Conservation (phyloP, 1,140 invertebrate genomes). For the Bombus terrestris region DNA sequence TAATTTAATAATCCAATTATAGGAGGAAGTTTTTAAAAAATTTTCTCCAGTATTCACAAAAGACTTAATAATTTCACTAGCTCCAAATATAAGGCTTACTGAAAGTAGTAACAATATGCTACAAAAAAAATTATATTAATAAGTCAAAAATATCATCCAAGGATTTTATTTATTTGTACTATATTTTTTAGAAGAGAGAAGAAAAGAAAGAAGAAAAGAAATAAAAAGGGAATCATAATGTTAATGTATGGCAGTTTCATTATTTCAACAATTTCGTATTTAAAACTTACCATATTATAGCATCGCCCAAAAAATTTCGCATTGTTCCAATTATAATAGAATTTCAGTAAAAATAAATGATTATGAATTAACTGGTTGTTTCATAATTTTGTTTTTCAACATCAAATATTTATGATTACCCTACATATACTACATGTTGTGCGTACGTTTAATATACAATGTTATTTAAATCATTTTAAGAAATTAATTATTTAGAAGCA, state of each 20-base stretch:
- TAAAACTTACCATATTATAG: conserved; percentile 79
- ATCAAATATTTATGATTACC: conserved; percentile 6
- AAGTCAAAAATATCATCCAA: neutral
- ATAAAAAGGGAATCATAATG: neutral
- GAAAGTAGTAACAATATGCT: conserved; percentile 83
- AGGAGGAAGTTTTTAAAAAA: conserved; percentile 75
- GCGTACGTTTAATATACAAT: neutral
- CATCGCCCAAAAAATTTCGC: conserved; percentile 79
- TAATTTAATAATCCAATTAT: conserved; percentile 91
- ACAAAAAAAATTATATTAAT: conserved; percentile 62
- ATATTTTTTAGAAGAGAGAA: conserved; percentile 2
- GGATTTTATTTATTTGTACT: neutral
- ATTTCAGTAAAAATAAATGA: conserved; percentile 6
- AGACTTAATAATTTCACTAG: conserved; percentile 83
- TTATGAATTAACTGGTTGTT: conserved; percentile 20
- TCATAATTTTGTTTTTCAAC: conserved; percentile 49
- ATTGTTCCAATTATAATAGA: conserved; percentile 65
- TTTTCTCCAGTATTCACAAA: conserved; percentile 81
- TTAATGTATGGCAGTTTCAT: neutral
- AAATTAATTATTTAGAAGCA: neutral
- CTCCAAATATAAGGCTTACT: conserved; percentile 82
- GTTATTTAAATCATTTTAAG: conserved; percentile 4
- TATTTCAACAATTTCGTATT: conserved; percentile 19
- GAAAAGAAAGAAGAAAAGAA: neutral
- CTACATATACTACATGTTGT: conserved; percentile 1